phyloP scores from a whole-genome alignment of 53 echinoderm and acorn worm species.

The Apostichopus leukothele region DNA sequence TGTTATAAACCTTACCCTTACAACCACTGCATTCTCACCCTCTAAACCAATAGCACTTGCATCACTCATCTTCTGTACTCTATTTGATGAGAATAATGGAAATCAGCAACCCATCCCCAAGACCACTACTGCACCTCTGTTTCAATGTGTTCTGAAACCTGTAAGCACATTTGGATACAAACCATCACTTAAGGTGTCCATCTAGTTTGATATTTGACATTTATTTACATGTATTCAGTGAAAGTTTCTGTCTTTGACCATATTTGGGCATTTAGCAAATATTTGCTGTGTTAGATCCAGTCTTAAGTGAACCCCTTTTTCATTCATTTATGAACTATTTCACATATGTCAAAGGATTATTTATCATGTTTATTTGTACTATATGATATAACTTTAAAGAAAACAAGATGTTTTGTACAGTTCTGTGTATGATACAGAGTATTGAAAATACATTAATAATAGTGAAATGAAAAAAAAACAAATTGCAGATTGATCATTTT shows the following conservation, averaged over 20 bases:
- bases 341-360: background rate
- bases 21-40: too few species aligned
- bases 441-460: slow-evolving; percentile 36
- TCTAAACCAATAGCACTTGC: too few species aligned
- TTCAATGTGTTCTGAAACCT: too few species aligned
- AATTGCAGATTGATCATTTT: background rate
- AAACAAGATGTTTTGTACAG: slow-evolving; percentile 37
- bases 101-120: too few species aligned
- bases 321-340: too few species aligned
- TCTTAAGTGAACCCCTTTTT: background rate
- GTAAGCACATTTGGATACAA: too few species aligned
- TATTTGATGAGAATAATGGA: too few species aligned
- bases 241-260: background rate
- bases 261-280: background rate
- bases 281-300: background rate
- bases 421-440: slow-evolving; percentile 47
- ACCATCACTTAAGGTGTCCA: background rate
- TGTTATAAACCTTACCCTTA: too few species aligned
- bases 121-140: too few species aligned
- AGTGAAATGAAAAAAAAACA: background rate
- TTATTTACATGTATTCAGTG: background rate
- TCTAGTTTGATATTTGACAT: background rate
- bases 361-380: slow-evolving; percentile 42
- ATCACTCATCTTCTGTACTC: too few species aligned
- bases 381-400: slow-evolving; percentile 36